A percentile compares a stretch with the other conserved stretches of the same genome.
Conservation (phyloP, 2,888 invertebrate genomes). For the Drosophila yooni region DNA sequence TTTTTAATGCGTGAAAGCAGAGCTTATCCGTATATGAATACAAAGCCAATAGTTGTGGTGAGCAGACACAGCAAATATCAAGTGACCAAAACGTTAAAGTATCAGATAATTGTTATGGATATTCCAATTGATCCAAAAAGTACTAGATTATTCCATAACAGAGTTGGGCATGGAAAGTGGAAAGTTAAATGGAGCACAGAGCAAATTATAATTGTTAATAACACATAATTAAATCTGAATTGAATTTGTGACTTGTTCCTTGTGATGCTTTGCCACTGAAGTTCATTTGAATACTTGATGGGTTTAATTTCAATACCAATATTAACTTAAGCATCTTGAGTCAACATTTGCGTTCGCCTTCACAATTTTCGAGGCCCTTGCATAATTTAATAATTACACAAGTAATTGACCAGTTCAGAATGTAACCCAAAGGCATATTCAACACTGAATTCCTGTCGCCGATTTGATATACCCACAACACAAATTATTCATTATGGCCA, state of each 20-base stretch:
- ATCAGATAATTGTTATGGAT: neutral
- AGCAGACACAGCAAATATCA: neutral
- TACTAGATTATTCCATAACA: neutral
- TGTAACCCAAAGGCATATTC: constrained; percentile 17
- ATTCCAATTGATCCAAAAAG: neutral
- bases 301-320: constrained; percentile 24
- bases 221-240: neutral
- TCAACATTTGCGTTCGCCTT: constrained; percentile 29
- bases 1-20: constrained; percentile 17
- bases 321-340: constrained; percentile 22
- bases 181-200: neutral
- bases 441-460: neutral
- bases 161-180: too few species aligned
- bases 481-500: constrained; percentile 35
- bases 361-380: constrained; percentile 11
- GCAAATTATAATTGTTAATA: neutral
- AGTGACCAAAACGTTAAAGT: neutral
- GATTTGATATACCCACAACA: constrained; percentile 17
- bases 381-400: constrained; percentile 36
- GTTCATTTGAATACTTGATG: constrained; percentile 30
- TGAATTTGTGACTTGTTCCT: neutral
- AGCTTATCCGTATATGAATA: neutral
- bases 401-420: constrained; percentile 39
- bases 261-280: neutral
- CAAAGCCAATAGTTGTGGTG: constrained; percentile 7